phyloP scores from a whole-genome alignment of 1,140 invertebrate species.

The Neodiprion pinetum region DNA sequence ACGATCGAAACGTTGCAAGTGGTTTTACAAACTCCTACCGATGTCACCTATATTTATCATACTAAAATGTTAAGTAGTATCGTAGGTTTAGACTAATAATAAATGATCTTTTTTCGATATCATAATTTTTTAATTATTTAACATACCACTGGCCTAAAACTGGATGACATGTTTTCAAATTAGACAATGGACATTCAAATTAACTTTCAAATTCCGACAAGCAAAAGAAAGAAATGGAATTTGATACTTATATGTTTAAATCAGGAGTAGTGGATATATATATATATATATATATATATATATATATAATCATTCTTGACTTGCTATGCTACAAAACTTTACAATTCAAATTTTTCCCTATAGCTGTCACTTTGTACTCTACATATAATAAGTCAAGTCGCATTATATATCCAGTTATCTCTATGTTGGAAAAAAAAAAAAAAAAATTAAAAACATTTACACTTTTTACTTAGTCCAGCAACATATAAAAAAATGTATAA shows the following conservation, averaged over 20 bases:
- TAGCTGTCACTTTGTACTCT: conserved; percentile 50
- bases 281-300: conserved; percentile 18
- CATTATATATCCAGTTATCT: conserved; percentile 37
- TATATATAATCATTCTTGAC: conserved; percentile 31
- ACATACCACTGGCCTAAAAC: conserved; percentile 37
- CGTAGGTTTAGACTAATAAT: conserved; percentile 16
- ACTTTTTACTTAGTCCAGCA: conserved; percentile 47
- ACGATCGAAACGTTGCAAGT: conserved; percentile 27
- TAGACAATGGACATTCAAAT: conserved; percentile 30
- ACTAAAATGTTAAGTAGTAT: conserved; percentile 31
- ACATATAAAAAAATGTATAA: conserved; percentile 56
- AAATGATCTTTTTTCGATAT: background rate
- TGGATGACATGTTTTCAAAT: conserved; percentile 20
- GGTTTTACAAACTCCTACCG: conserved; percentile 15
- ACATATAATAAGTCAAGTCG: conserved; percentile 45
- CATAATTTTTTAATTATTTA: conserved; percentile 16
- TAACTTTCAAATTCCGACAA: background rate
- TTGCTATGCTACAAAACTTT: conserved; percentile 50
- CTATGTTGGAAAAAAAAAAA: conserved; percentile 37
- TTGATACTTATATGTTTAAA: no score
- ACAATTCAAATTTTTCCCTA: conserved; percentile 41
- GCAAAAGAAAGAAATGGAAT: no score
- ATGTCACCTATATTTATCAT: conserved; percentile 21
- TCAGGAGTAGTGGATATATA: conserved; percentile 6
- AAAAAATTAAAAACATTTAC: conserved; percentile 44